Evolutionary conservation across 1,140 invertebrate species (phyloP), one percentile per base, ranked within the genome.

Genomic region (Caenorhabditis remanei): DNA sequence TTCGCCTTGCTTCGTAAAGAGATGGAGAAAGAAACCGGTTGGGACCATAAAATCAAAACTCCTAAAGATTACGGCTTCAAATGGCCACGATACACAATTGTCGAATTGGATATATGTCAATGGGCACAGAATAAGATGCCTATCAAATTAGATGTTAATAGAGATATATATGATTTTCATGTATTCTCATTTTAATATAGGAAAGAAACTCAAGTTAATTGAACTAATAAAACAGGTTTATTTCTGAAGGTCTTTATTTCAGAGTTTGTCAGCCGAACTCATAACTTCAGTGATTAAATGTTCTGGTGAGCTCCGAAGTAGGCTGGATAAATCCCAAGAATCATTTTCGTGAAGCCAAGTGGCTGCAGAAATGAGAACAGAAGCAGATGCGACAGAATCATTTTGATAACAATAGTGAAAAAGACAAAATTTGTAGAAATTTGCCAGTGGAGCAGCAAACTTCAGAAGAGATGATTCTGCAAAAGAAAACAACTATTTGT

Each of bases 71-170:
- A 79, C 46, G 19, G 9, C 1, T 79, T 79, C 46, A 79, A 79
- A 24, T 79, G 19, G 16, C 71, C 71, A 46, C 43, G 71, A 2
- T 79, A 79, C 46, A 50, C 46, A 11, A 8, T 79, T 24, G 71
- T 79, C n/a, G 71, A 79, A 24, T 11, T 79, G n/a, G 71, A 79
- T 79, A 79, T 79, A n/a, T 79, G 71, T 79, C 71, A 79, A 41
- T 7, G 53, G n/a, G 71, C 71, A 1, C 11, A 50, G 11, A 79
- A 40, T 50, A 46, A 50, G 19, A 50, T 50, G 43, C 71, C 71
- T 9, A 79, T 79, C 13, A 79, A 50, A 24, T 24, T 79, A 50
- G 46, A 79, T 50, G 4, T 24, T n/a, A 79, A 48, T 24, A 46
- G 71, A 11, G 16, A 24, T 13, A 46, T 79, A 11, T 79, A 79